Evolutionary conservation across 2,888 invertebrate species (phyloP).

Genomic region (Tineola bisselliella): DNA sequence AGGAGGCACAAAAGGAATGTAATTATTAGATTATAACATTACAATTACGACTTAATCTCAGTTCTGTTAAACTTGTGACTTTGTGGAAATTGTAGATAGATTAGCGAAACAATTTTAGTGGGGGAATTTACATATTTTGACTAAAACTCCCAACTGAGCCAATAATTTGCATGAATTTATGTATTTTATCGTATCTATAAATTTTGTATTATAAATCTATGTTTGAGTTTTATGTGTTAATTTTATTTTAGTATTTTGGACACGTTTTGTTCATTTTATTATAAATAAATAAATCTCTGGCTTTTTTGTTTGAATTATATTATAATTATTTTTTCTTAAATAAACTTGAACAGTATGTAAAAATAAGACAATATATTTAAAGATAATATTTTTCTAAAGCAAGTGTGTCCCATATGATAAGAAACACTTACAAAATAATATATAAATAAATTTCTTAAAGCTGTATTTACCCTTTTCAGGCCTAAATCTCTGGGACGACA

Average conservation of each 20-base stretch:
- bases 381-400: not conserved
- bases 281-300: no score
- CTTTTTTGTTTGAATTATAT: no score
- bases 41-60: not conserved
- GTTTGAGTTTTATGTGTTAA: not conserved
- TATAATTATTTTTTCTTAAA: no score
- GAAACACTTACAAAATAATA: not conserved
- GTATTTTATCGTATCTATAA: not conserved
- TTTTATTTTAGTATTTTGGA: no score
- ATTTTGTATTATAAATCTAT: not conserved
- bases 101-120: conserved; percentile 11
- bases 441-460: not conserved
- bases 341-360: no score
- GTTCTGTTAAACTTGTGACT: not conserved
- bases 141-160: not conserved
- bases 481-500: conserved; percentile 1
- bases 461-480: conserved; percentile 3
- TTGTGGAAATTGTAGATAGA: not conserved
- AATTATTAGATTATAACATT: no score
- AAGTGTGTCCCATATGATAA: not conserved
- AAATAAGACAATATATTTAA: no score
- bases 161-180: conserved; percentile 13
- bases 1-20: no score
- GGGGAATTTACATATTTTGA: conserved; percentile 1
- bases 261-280: no score